Conservation (phyloP, 1,140 invertebrate genomes). For the Tetragnatha versicolor region DNA sequence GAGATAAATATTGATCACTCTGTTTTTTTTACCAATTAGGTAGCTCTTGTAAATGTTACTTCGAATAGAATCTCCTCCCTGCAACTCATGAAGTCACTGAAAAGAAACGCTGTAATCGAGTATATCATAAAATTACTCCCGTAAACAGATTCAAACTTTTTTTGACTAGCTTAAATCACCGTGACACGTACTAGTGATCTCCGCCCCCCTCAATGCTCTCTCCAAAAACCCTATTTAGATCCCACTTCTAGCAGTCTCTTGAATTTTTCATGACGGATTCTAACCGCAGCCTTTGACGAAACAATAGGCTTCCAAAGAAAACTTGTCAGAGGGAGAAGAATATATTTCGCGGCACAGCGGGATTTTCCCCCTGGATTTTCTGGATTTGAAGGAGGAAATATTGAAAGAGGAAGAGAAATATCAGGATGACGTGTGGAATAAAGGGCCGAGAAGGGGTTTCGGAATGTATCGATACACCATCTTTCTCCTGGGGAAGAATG, state of each 20-base stretch:
- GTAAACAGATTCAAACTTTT: no score
- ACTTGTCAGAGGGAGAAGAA: slow-evolving; percentile 8
- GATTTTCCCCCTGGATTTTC: slow-evolving; percentile 23
- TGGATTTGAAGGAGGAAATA: slow-evolving; percentile 29
- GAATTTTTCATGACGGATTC: slow-evolving; percentile 28
- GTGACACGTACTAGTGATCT: no score
- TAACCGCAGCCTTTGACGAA: background rate
- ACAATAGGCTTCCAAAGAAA: slow-evolving; percentile 32
- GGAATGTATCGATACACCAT: background rate
- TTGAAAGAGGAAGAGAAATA: slow-evolving; percentile 16
- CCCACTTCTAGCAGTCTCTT: background rate
- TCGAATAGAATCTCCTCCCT: no score
- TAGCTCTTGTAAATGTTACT: no score
- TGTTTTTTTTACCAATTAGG: no score
- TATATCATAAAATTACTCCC: no score
- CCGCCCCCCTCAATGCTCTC: no score
- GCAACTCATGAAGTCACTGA: no score
- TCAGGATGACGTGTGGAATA: slow-evolving; percentile 7
- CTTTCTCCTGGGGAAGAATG: slow-evolving; percentile 11
- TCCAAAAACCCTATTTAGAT: no score
- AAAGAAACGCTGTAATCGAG: no score
- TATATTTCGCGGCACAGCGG: slow-evolving; percentile 21
- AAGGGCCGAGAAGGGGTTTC: background rate
- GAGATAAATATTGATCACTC: no score
- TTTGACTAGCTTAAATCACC: no score